Evolutionary conservation across 2,888 invertebrate genomes (phyloP).

Genomic region (Tenthredo mesomela): DNA sequence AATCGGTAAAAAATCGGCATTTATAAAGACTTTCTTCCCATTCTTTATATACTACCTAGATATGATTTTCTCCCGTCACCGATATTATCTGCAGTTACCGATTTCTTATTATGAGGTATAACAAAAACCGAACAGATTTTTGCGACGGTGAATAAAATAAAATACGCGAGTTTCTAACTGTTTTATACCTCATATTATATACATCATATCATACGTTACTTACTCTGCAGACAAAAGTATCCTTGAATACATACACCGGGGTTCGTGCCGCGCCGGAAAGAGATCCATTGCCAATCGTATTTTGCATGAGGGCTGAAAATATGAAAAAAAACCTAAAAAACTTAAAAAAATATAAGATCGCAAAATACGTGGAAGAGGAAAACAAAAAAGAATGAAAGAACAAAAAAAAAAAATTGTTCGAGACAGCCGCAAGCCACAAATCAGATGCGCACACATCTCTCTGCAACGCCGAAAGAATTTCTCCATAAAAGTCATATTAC

Average conservation of each 20-base stretch:
- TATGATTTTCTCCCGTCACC: not conserved
- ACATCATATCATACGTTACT: not conserved
- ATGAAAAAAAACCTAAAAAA: not conserved
- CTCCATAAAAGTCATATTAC: slow-evolving; percentile 77
- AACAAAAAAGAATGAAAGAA: slow-evolving; percentile 19
- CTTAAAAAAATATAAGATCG: not conserved
- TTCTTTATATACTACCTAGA: not conserved
- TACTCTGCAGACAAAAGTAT: not conserved
- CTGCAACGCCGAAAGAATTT: slow-evolving; percentile 59
- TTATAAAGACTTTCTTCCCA: not conserved
- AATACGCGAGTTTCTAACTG: not conserved
- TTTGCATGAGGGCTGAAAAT: not conserved
- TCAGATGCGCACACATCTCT: slow-evolving; percentile 70
- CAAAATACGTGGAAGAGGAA: slow-evolving; percentile 34
- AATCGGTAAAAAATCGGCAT: not conserved
- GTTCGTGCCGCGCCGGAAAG: not conserved
- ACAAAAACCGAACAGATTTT: not conserved
- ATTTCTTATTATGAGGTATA: not conserved
- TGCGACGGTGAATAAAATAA: not conserved
- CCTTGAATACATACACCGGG: not conserved
- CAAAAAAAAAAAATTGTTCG: slow-evolving; percentile 7
- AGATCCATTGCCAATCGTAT: not conserved
- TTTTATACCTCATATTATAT: not conserved
- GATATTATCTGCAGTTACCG: not conserved
- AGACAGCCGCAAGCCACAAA: slow-evolving; percentile 70